Evolutionary conservation across 2,113 vertebrate species (phyloP).

Genomic region (Gallinago undulata): DNA sequence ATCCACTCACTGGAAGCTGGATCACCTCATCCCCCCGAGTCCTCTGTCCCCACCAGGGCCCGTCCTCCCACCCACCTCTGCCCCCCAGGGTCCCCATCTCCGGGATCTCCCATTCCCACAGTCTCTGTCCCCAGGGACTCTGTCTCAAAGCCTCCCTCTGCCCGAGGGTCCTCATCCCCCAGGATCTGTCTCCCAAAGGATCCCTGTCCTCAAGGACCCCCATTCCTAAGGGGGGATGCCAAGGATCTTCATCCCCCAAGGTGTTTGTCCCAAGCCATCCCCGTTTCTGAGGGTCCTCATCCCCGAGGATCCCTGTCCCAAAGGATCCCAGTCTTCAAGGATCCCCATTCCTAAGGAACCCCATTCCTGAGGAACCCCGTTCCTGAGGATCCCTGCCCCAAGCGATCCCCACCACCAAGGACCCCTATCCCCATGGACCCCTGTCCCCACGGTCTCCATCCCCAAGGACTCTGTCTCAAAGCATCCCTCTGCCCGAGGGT

Average conservation of each 20-base stretch:
- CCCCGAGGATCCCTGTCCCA: neutral
- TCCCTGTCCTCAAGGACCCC: no score
- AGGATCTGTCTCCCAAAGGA: neutral
- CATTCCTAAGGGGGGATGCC: no score
- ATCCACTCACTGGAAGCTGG: accelerated
- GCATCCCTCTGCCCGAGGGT: neutral
- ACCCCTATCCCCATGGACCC: no score
- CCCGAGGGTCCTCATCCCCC: accelerated
- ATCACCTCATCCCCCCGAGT: no score
- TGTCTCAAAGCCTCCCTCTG: neutral
- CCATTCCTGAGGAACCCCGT: no score
- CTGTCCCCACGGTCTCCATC: neutral
- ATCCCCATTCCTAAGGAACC: neutral
- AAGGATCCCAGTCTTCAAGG: no score
- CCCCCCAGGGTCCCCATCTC: no score
- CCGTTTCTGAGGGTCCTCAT: accelerated
- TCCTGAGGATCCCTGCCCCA: neutral
- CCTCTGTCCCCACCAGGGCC: neutral
- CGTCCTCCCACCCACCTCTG: no score
- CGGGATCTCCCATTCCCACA: neutral
- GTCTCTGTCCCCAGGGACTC: accelerated
- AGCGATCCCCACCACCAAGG: neutral
- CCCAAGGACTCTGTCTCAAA: accelerated
- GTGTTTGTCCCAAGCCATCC: accelerated
- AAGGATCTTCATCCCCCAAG: no score